Evolutionary conservation across 2,888 invertebrate genomes (phyloP).

Genomic region (Homarus gammarus): DNA sequence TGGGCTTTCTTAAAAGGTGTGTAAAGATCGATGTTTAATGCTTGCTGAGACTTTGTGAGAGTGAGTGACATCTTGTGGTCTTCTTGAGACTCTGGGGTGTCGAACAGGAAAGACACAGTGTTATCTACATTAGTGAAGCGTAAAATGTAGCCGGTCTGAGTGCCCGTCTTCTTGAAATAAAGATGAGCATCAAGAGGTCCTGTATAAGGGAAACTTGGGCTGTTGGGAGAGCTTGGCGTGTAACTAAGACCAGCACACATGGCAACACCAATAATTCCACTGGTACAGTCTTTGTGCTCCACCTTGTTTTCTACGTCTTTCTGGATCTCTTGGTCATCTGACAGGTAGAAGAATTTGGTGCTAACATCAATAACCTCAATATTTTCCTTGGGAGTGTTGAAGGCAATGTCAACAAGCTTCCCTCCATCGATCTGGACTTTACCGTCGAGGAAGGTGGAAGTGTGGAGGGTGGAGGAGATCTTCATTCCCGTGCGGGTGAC

Average conservation of each 20-base stretch:
- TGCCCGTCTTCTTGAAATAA: slow-evolving; percentile 68
- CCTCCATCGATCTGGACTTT: slow-evolving; percentile 86
- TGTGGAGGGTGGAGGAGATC: slow-evolving; percentile 89
- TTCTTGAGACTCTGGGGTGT: slow-evolving; percentile 61
- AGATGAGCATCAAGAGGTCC: slow-evolving; percentile 27
- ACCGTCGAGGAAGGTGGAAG: slow-evolving; percentile 89
- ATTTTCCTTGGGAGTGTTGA: slow-evolving; percentile 90
- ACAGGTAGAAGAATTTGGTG: slow-evolving; percentile 77
- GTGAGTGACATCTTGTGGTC: slow-evolving; percentile 53
- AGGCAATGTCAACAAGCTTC: slow-evolving; percentile 85
- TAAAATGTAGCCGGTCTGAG: slow-evolving; percentile 70
- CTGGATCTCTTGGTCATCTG: slow-evolving; percentile 80
- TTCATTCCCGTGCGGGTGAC: slow-evolving; percentile 91
- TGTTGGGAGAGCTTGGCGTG: no score
- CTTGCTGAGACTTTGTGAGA: no score
- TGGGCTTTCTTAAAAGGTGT: no score
- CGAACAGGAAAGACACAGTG: slow-evolving; percentile 55
- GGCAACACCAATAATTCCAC: slow-evolving; percentile 23
- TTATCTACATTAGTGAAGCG: slow-evolving; percentile 33
- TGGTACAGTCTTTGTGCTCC: background rate
- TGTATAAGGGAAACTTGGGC: no score
- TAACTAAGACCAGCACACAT: slow-evolving; percentile 38
- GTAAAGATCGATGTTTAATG: no score
- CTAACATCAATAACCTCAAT: slow-evolving; percentile 89
- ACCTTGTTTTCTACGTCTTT: background rate